Conservation (phyloP, 2,797 vertebrate genomes). For the Psittacula echo region DNA sequence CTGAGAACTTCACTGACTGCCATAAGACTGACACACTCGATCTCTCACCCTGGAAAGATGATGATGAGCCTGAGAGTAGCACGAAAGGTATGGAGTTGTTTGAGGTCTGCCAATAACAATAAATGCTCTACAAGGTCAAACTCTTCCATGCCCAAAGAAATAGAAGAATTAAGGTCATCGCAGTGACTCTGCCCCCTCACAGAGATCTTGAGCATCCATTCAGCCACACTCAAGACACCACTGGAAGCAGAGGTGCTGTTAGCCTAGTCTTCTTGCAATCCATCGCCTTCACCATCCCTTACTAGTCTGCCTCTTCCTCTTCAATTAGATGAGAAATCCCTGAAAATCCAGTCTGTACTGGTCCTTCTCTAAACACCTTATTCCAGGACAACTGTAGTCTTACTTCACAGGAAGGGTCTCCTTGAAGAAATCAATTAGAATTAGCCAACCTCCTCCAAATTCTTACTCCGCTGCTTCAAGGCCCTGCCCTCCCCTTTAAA, state of each 20-base stretch:
- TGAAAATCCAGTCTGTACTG: background rate
- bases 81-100: background rate
- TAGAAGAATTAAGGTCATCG: background rate
- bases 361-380: background rate
- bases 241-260: background rate
- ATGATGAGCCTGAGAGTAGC: background rate
- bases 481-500: background rate
- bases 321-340: background rate
- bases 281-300: background rate
- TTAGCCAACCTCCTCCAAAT: background rate
- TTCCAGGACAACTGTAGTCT: background rate
- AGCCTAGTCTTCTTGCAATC: background rate
- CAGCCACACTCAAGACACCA: background rate
- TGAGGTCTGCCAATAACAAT: background rate
- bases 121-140: background rate
- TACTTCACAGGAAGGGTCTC: background rate
- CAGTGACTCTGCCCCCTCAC: background rate
- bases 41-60: conserved; percentile 44
- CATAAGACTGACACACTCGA: background rate
- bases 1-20: conserved; percentile 34
- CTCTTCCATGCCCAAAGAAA: background rate
- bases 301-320: background rate
- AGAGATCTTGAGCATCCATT: background rate
- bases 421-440: background rate
- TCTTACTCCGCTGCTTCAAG: background rate